These are phyloP conservation scores for Pseudoips prasinana DNA, from an alignment of 2,888 invertebrate species.

Conservation along the genomic window DNA sequence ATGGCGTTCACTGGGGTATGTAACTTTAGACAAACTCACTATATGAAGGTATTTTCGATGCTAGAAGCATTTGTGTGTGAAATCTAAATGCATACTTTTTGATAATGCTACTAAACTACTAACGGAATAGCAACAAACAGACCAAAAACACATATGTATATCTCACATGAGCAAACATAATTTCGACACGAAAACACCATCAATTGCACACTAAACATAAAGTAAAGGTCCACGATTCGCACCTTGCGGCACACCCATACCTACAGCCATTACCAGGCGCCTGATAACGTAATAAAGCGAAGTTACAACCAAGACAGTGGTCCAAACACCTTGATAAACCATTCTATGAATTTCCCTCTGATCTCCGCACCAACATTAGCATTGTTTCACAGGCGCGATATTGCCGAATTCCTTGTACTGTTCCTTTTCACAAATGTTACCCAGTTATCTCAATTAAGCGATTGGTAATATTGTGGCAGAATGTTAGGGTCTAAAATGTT, in stretches of 20 bases:
- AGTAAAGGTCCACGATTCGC: slow-evolving; percentile 30
- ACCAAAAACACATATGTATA: no score
- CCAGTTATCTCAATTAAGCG: slow-evolving; percentile 38
- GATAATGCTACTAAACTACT: no score
- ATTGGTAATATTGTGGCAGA: no score
- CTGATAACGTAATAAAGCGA: slow-evolving; percentile 37
- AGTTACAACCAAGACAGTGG: slow-evolving; percentile 32
- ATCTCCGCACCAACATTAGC: slow-evolving; percentile 21
- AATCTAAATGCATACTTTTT: no score
- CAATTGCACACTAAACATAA: slow-evolving; percentile 31
- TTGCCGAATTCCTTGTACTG: slow-evolving; percentile 33
- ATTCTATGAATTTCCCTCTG: slow-evolving; percentile 22
- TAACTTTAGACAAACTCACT: no score
- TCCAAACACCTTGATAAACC: slow-evolving; percentile 34
- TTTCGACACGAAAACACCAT: slow-evolving; percentile 18
- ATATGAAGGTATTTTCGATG: no score
- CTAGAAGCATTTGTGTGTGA: no score
- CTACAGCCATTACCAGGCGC: slow-evolving; percentile 26
- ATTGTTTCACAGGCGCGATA: slow-evolving; percentile 33
- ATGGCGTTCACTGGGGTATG: no score
- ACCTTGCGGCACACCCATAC: slow-evolving; percentile 33
- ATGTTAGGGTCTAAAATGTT: no score
- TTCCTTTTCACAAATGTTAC: slow-evolving; percentile 31
- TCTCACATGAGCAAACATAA: no score
- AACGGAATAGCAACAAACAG: no score